Evolutionary conservation across 2,888 invertebrate species (phyloP).

Genomic region (Melanophora roralis): DNA sequence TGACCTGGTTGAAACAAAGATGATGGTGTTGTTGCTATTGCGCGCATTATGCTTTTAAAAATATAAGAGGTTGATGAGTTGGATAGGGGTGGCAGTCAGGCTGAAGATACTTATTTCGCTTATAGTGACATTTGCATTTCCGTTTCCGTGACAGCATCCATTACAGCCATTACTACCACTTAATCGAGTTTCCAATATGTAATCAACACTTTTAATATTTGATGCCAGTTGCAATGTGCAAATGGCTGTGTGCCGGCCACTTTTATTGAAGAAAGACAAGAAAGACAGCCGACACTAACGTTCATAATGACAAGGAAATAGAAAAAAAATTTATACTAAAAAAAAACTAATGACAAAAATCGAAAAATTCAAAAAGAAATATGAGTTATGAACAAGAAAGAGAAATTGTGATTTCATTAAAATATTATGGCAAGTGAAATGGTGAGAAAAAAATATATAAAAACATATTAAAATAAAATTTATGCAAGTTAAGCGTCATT

Average conservation of each 20-base stretch:
- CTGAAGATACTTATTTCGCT: slow-evolving; percentile 9
- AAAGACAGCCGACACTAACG: not conserved
- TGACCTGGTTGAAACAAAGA: slow-evolving; percentile 46
- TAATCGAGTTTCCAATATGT: slow-evolving; percentile 72
- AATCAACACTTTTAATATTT: slow-evolving; percentile 68
- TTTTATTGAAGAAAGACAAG: slow-evolving; percentile 5
- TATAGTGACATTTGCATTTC: slow-evolving; percentile 57
- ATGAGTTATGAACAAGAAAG: not conserved
- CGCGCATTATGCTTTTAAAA: slow-evolving; percentile 17
- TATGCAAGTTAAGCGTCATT: slow-evolving; percentile 49
- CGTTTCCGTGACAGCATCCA: slow-evolving; percentile 60
- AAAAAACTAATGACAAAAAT: slow-evolving; percentile 4
- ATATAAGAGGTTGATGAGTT: slow-evolving; percentile 16
- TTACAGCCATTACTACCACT: slow-evolving; percentile 60
- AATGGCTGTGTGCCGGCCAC: slow-evolving; percentile 46
- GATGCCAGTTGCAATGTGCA: slow-evolving; percentile 67
- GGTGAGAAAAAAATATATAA: not conserved
- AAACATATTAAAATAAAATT: slow-evolving; percentile 21
- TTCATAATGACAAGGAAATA: slow-evolving; percentile 3
- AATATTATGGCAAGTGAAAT: slow-evolving; percentile 2
- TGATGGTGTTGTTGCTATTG: not conserved
- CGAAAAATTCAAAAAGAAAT: slow-evolving; percentile 1
- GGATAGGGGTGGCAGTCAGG: not conserved
- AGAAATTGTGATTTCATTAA: slow-evolving; percentile 47
- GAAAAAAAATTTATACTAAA: not conserved